These are phyloP conservation scores for Pegoplata infirma DNA, from an alignment of 2,888 invertebrate genomes.

Conservation along the genomic window DNA sequence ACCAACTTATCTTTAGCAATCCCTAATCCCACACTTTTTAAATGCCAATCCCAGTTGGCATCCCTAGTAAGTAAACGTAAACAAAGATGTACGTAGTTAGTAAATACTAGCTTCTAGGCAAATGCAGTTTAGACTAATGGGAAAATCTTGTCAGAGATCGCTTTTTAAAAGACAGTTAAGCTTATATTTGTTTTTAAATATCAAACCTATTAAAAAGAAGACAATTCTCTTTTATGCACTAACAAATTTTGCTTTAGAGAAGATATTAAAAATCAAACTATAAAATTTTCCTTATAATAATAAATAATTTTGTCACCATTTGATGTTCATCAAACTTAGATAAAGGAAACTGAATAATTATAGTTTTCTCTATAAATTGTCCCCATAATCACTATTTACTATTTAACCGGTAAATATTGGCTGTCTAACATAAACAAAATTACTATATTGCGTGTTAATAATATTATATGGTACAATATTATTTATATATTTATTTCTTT, in stretches of 20 bases:
- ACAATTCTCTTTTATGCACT: not conserved
- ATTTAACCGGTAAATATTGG: not conserved
- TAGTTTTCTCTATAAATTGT: slow-evolving; percentile 48
- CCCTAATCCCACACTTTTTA: no score
- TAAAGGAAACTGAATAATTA: slow-evolving; percentile 40
- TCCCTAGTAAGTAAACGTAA: no score
- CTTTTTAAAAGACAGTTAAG: slow-evolving; percentile 52
- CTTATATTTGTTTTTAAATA: slow-evolving; percentile 36
- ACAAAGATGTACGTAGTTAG: slow-evolving; percentile 9
- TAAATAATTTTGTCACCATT: slow-evolving; percentile 59
- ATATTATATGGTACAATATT: slow-evolving; percentile 24
- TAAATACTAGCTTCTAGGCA: slow-evolving; percentile 44
- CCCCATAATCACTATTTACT: slow-evolving; percentile 53
- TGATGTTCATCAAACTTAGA: slow-evolving; percentile 11
- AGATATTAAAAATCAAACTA: no score
- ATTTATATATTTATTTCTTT: slow-evolving; percentile 11
- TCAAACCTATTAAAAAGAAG: not conserved
- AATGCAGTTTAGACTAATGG: slow-evolving; percentile 53
- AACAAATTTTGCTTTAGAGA: no score
- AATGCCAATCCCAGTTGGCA: no score
- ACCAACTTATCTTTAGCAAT: no score
- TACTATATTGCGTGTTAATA: slow-evolving; percentile 64
- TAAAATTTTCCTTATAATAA: slow-evolving; percentile 25
- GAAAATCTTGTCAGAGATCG: slow-evolving; percentile 59
- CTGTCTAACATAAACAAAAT: slow-evolving; percentile 41